Evolutionary conservation across 2,113 vertebrate species (phyloP).

Genomic region (Beaufortia kweichowensis): DNA sequence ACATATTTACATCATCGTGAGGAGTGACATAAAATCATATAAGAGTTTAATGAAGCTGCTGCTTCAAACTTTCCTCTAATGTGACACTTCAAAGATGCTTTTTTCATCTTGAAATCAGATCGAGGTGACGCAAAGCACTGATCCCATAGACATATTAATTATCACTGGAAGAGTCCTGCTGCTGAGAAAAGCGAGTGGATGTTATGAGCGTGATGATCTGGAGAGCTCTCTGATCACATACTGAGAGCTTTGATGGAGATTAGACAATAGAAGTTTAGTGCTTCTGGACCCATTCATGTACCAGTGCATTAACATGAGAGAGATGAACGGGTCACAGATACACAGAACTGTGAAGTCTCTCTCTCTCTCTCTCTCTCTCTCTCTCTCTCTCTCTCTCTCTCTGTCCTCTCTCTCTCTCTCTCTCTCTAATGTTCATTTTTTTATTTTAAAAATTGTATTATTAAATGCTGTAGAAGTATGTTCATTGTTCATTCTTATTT

Average conservation of each 20-base stretch:
- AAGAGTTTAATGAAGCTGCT: slow-evolving; percentile 11
- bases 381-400: too few relatives aligned
- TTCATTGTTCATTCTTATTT: too few relatives aligned
- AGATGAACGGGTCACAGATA: not conserved
- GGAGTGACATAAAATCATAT: not conserved
- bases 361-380: too few relatives aligned
- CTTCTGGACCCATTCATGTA: not conserved
- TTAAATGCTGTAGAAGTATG: too few relatives aligned
- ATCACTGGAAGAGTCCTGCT: slow-evolving; percentile 36
- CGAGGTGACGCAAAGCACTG: slow-evolving; percentile 52
- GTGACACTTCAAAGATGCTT: slow-evolving; percentile 13
- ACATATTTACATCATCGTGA: not conserved
- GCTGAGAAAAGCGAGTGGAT: not conserved
- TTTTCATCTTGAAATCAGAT: slow-evolving; percentile 12
- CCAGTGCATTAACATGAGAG: not conserved
- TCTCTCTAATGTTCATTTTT: too few relatives aligned
- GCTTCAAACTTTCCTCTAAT: slow-evolving; percentile 28
- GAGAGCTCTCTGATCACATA: slow-evolving; percentile 21
- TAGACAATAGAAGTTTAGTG: slow-evolving; percentile 24
- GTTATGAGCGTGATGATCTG: slow-evolving; percentile 38
- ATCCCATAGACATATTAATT: slow-evolving; percentile 60
- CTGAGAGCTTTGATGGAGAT: slow-evolving; percentile 20
- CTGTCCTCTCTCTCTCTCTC: too few relatives aligned
- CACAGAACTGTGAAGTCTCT: slow-evolving; percentile 41
- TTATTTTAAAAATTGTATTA: too few relatives aligned